Base-by-base conservation (phyloP, 2,888 invertebrate species). In the Himalopsyche kuldschensis region DNA sequence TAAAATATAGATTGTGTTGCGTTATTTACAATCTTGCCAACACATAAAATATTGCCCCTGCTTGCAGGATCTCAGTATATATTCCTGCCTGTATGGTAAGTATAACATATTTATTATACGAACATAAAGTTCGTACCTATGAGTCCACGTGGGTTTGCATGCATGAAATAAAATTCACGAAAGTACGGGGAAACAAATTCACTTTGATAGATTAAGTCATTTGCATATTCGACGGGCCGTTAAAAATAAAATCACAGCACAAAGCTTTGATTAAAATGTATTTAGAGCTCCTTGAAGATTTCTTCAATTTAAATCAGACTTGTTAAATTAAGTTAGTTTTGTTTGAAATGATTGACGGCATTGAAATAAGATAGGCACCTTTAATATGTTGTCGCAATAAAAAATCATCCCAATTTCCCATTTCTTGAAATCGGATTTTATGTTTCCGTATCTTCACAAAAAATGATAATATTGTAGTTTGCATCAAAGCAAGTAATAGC, bases 21-120 rank as follows among this genome's bases (percentile, higher is more conserved):
- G 15, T 80, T 82, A 82, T 84, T 84, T 84, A 84, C 82, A 84
- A 82, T 82, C 82, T 84, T 80, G 75, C 30, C 41, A 15, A 78
- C 78, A 75, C 84, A 75, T 82, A 82, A 84, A 82, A 82, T 75
- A 48, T 75, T n/a, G 46, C 27, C 55, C 32, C 24, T 75, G 47
- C 75, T 30, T 80, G 32, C 41, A 31, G 55, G n/a, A 55, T 20
- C 55, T 24, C 3, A 55, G 20, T 55, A 55, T 20, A 15, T 41
- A 41, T 55, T 20, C 20, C 55, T 55, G 24, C 20, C 20, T 20
- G 24, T 20, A 24, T 41, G 55, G 55, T 55, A 55, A n/a, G 20
- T 55, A 20, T 55, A 55, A 55, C 24, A 55, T 55, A 55, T 55
- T 55, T 24, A 55, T 55, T n/a, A 55, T 55, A 55, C 20, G 3